Evolutionary conservation across 1,140 invertebrate species (phyloP), one percentile per base, ranked within the genome.

Genomic region (Drosophila oshimai): DNA sequence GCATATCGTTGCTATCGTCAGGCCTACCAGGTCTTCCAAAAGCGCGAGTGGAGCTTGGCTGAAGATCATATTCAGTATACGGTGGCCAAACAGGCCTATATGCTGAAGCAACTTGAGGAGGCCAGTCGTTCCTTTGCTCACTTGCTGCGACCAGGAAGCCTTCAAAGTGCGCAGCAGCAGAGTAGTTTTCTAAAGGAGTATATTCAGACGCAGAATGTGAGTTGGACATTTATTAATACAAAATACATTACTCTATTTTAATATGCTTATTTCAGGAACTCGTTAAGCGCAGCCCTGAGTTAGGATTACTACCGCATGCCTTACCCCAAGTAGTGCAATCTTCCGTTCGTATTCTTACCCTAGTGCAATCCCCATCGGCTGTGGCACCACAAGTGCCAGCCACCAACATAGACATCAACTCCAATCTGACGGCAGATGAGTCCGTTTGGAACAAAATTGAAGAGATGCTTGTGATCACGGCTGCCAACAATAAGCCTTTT

Each of bases 1-100:
- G 96, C 97, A 0, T 93, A 98, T 42, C 92, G 97, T 62, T 97
- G 97, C 78, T 99, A 99, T 88, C 94, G 95, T 61, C 97, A 98
- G 92, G 97, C 98, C 15, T 95, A 96, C 92, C 96, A 98, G 92
- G 95, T 96, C 78, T 91, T 79, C 91, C 92, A 94, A 71, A 93
- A 93, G 39, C 95, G 95, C 80, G 94, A 95, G 2, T 99, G 98
- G 98, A 95, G 95, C 47, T 93, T 98, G 55, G 96, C 98, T 5
- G 96, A 97, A 92, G 97, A 99, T 93, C 97, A 99, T 92, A 98
- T 99, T 76, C 95, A 98, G 91, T 98, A 97, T 90, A 98, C 97
- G 6, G 95, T 98, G 77, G 97, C 97, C 2, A 94, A 96, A 65
- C 95, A 98, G 90, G 96, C 96, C 13, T 94, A 95, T 68, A 95